Evolutionary conservation across 2,888 invertebrate genomes (phyloP).

Genomic region (Altica lythri): DNA sequence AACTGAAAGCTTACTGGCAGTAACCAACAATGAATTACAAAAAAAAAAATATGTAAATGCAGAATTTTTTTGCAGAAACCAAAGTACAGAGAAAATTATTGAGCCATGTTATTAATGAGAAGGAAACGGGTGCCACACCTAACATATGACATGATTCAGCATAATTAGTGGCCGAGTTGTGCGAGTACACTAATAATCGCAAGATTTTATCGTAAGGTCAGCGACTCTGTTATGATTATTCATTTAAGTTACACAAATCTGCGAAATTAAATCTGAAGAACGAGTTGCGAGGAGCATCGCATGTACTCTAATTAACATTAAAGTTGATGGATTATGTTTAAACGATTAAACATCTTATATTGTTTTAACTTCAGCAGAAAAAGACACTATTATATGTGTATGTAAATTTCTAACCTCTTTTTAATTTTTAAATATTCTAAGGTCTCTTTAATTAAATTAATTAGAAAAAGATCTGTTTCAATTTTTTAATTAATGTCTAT

Average conservation of each 20-base stretch:
- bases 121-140: conserved; percentile 42
- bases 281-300: background rate
- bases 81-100: conserved; percentile 30
- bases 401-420: too few species aligned
- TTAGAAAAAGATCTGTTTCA: too few species aligned
- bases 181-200: conserved; percentile 40
- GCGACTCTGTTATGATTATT: conserved; percentile 40
- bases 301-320: too few species aligned
- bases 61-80: conserved; percentile 12
- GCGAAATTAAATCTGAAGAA: conserved; percentile 22
- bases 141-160: conserved; percentile 44
- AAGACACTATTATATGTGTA: too few species aligned
- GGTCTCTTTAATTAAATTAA: too few species aligned
- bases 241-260: conserved; percentile 36
- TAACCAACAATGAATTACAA: conserved; percentile 12
- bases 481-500: conserved; percentile 14
- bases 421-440: too few species aligned
- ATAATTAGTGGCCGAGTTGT: conserved; percentile 44
- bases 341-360: too few species aligned
- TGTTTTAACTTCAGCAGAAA: too few species aligned
- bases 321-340: too few species aligned
- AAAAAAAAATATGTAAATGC: conserved; percentile 22
- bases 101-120: conserved; percentile 39
- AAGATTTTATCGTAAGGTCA: conserved; percentile 46
- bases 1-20: too few species aligned